A percentile compares a stretch with the other conserved stretches of the same genome.
Conservation (phyloP, 2,113 vertebrate species). For the Oxyruncus cristatus region DNA sequence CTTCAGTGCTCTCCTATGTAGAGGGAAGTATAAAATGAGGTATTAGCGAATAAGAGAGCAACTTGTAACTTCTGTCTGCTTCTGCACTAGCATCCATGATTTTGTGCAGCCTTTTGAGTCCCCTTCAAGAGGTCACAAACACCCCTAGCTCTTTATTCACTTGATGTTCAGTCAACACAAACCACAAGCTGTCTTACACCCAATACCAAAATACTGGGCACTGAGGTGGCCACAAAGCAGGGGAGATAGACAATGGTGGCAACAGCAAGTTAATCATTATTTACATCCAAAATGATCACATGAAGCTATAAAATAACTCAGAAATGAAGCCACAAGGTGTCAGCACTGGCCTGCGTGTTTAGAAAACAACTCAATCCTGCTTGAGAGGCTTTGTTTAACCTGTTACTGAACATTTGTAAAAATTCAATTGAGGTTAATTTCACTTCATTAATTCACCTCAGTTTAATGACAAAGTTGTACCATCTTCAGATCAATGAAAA, state of each 20-base stretch:
- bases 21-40: background rate
- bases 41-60: background rate
- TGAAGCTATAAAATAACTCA: background rate
- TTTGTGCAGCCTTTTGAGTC: background rate
- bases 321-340: constrained; percentile 16
- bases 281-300: background rate
- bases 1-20: background rate
- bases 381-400: background rate
- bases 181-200: background rate
- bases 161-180: background rate
- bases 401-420: background rate
- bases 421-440: background rate
- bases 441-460: background rate
- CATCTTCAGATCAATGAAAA: background rate
- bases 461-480: background rate
- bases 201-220: background rate
- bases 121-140: background rate
- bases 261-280: background rate
- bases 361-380: background rate
- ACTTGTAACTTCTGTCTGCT: background rate
- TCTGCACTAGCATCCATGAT: background rate
- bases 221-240: background rate
- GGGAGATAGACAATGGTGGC: background rate
- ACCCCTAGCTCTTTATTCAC: background rate
- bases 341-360: background rate